These are phyloP conservation scores for Etheostoma perlongum DNA, from an alignment of 2,797 vertebrate species.

Conservation along the genomic window DNA sequence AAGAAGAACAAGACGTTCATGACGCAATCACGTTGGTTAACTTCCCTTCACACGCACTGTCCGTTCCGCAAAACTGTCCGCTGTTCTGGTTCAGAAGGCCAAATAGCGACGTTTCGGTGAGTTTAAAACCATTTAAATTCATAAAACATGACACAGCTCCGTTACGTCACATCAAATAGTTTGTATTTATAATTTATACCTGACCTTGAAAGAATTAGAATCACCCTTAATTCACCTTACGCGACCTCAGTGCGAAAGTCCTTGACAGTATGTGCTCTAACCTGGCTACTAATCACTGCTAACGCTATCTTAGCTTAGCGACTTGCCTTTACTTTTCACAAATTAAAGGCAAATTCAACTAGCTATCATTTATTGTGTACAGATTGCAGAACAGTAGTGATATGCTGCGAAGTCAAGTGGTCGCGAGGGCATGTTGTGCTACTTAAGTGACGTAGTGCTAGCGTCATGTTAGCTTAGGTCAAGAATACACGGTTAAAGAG, in stretches of 20 bases:
- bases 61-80: conserved; percentile 60
- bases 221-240: background rate
- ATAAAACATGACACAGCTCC: fast-evolving
- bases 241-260: conserved; percentile 62
- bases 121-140: conserved; percentile 22
- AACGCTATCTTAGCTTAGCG: conserved; percentile 4
- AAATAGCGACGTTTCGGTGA: conserved; percentile 82
- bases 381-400: no score
- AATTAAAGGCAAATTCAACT: background rate
- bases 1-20: background rate
- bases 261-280: conserved; percentile 55
- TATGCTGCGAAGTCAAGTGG: no score
- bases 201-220: fast-evolving
- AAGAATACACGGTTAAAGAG: background rate
- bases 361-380: background rate
- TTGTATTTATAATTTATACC: fast-evolving
- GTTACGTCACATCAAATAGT: fast-evolving
- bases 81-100: conserved; percentile 86
- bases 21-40: conserved; percentile 22
- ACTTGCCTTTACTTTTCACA: background rate
- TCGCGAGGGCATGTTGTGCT: background rate
- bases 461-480: background rate
- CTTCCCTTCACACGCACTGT: conserved; percentile 61
- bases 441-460: background rate
- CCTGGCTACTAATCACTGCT: background rate